Evolutionary conservation across 2,797 vertebrate species (phyloP), one percentile per base, ranked within the genome.

Genomic region (Megalops cyprinoides): DNA sequence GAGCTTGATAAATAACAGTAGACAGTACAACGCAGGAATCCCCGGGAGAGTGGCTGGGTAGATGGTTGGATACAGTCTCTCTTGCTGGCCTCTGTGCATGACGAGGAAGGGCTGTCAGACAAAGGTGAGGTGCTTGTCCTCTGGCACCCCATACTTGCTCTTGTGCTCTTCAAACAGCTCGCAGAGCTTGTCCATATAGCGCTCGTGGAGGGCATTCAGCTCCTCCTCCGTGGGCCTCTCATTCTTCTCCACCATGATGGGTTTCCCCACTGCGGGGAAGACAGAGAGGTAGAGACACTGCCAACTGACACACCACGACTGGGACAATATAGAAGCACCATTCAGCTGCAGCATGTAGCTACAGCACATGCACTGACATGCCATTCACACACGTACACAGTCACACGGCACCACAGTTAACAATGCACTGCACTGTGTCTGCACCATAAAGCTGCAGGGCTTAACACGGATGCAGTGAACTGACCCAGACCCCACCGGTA

Each of bases 161-260:
- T 99, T 99, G 85, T 99, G 95, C 76, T 96, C 93, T 75, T 99
- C 97, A 23, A 99, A 99, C 82, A 99, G 95, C 12, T 90, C 85
- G 48, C 83, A 91, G 49, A 99, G 92, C 83, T 96, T 95, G 0
- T 95, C 87, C 79, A 97, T 92, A 82, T 99, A 99, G 9, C 74
- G 89, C 84, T 96, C 89, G 79, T 99, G 98, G 31, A 98, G 80
- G 62, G 8, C 81, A 18, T 97, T 87, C 0, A 99, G 94, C 1
- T 98, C 95, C 79, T 96, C 92, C 0, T 77, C 8, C 0, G 95
- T 92, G 0, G 96, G 97, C 31, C 81, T 93, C n/a, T 48, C 3
- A 0, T 87, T 96, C 90, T 85, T 95, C 87, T 90, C 80, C 82
- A 99, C 96, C 76, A 86, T 87, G 8, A 99, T 97, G 1, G 97